Evolutionary conservation across 2,888 invertebrate species (phyloP).

Genomic region (Agonopterix alstromeriana): DNA sequence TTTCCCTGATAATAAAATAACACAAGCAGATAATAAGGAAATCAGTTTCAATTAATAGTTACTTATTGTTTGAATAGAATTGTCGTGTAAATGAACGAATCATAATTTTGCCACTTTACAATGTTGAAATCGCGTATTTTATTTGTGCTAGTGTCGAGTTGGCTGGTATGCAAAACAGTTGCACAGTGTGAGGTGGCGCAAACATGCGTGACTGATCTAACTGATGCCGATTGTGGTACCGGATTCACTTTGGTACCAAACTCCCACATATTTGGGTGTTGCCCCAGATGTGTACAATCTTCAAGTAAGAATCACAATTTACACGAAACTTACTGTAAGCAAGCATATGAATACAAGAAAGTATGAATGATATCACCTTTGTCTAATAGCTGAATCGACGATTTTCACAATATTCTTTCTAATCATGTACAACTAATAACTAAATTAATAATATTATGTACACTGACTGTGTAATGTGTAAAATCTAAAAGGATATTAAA

Average conservation of each 20-base stretch:
- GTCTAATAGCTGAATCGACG: too few relatives aligned
- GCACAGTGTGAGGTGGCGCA: constrained; percentile 43
- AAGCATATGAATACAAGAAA: too few relatives aligned
- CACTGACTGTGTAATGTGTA: too few relatives aligned
- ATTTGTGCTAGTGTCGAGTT: constrained; percentile 17
- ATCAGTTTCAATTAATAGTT: constrained; percentile 22
- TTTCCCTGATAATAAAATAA: constrained; percentile 12
- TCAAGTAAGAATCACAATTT: constrained; percentile 15
- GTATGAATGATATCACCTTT: too few relatives aligned
- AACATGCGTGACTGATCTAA: constrained; percentile 52
- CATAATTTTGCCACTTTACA: not conserved
- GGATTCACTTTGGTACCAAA: constrained; percentile 36
- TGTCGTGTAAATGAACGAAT: not conserved
- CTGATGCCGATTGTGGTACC: constrained; percentile 32
- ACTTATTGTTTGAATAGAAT: constrained; percentile 22
- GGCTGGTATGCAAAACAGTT: constrained; percentile 12
- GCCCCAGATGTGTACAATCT: constrained; percentile 51
- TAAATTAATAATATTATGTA: too few relatives aligned
- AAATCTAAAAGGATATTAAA: too few relatives aligned
- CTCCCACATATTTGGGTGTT: constrained; percentile 48
- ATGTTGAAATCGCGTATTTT: not conserved
- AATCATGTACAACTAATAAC: too few relatives aligned
- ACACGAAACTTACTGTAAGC: too few relatives aligned
- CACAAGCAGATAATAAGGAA: constrained; percentile 26
- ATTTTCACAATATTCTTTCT: too few relatives aligned